Conservation (phyloP, 2,113 vertebrate species). For the Gnathonemus longibarbis region DNA sequence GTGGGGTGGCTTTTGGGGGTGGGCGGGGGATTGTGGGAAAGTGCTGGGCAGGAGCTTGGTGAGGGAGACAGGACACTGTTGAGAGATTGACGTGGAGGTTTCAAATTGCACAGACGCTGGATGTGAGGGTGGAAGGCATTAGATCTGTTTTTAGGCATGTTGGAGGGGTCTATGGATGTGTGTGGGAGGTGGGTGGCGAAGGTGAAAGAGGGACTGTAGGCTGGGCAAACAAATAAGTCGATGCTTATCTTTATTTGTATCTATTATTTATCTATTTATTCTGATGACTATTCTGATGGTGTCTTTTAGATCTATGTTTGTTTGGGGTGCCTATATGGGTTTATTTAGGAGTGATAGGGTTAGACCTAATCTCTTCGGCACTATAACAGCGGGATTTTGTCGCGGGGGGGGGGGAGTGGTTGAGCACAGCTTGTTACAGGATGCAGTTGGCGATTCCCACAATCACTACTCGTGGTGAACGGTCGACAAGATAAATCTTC, state of each 20-base stretch:
- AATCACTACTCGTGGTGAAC: background rate
- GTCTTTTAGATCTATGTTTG: constrained; percentile 21
- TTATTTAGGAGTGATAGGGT: constrained; percentile 14
- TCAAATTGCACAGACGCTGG: background rate
- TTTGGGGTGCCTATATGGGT: background rate
- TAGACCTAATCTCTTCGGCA: background rate
- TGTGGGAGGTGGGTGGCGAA: background rate
- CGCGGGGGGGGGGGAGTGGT: background rate
- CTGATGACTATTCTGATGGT: background rate
- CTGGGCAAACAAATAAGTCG: constrained; percentile 1
- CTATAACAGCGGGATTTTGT: background rate
- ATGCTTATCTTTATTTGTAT: constrained; percentile 24
- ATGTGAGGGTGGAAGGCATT: background rate
- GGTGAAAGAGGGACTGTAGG: background rate
- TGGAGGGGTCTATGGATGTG: background rate
- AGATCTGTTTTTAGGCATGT: background rate
- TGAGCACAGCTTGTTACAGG: background rate
- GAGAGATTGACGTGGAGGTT: background rate
- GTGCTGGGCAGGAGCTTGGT: background rate
- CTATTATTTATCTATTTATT: constrained; percentile 32
- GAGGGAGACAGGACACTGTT: background rate
- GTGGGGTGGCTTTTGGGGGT: background rate
- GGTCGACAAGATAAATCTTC: background rate
- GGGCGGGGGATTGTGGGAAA: background rate
- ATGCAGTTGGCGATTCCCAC: background rate